Conservation (phyloP, 92 coral and sea anemone genomes). For the Parazoanthus swiftii region DNA sequence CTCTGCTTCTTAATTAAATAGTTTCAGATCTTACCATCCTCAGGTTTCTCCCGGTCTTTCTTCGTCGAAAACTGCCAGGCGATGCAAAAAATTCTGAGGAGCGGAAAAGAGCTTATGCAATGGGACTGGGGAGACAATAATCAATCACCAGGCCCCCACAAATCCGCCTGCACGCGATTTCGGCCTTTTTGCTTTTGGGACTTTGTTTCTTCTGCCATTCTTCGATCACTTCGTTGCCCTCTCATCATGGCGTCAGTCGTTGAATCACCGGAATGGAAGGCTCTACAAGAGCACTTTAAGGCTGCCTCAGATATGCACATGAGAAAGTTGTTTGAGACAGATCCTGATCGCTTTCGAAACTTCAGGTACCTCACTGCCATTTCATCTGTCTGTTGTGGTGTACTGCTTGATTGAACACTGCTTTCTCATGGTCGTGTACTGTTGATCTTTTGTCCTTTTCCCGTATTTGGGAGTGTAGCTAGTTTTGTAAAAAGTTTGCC, state of each 20-base stretch:
- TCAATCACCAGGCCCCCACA: too few relatives aligned
- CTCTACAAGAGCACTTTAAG: slow-evolving; percentile 71
- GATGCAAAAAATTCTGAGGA: neutral
- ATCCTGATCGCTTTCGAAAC: slow-evolving; percentile 76
- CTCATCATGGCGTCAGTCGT: slow-evolving; percentile 51
- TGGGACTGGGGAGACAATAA: neutral
- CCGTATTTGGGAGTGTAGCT: neutral
- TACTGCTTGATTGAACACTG: neutral
- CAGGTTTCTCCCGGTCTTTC: neutral
- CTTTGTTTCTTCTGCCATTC: too few relatives aligned
- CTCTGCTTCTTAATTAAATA: neutral
- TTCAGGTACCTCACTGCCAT: slow-evolving; percentile 63
- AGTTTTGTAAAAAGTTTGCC: neutral
- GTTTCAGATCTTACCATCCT: neutral
- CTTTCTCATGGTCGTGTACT: neutral
- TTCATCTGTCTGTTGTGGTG: neutral
- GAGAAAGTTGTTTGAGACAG: slow-evolving; percentile 83
- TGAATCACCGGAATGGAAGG: slow-evolving; percentile 58
- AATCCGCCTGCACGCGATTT: too few relatives aligned
- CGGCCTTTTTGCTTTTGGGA: too few relatives aligned
- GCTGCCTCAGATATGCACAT: slow-evolving; percentile 74
- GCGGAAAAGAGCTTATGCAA: neutral
- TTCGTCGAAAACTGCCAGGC: neutral
- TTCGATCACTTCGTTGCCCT: neutral
- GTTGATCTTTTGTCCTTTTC: neutral